Conservation (phyloP, 2,113 vertebrate species). For the Atractosteus spatula region DNA sequence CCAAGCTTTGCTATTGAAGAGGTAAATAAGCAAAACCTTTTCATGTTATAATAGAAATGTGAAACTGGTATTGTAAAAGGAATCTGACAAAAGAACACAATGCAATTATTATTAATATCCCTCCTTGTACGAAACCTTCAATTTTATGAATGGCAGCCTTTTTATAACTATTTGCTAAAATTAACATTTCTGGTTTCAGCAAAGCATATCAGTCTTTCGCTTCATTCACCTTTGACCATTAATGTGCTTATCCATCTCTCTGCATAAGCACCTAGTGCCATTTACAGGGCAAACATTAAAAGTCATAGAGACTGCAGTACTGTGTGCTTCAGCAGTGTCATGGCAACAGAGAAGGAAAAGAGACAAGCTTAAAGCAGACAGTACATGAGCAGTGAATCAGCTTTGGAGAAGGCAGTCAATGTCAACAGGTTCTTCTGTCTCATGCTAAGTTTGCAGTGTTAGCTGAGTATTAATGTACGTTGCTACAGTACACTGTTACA, state of each 20-base stretch:
- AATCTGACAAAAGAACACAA: no score
- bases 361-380: not conserved
- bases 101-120: no score
- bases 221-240: not conserved
- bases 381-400: not conserved
- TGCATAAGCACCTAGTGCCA: not conserved
- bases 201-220: not conserved
- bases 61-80: no score
- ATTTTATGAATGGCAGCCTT: no score
- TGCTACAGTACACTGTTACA: not conserved
- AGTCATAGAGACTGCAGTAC: no score
- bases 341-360: not conserved
- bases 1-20: no score
- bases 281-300: no score
- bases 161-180: no score
- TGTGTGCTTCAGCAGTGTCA: not conserved
- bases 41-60: no score
- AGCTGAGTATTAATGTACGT: no score
- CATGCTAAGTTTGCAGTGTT: not conserved
- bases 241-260: not conserved
- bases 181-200: not conserved
- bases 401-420: not conserved
- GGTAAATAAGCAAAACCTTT: no score
- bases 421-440: slow-evolving; percentile 1
- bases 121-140: no score